phyloP scores from a whole-genome alignment of 2,888 invertebrate species.

The Hecatera dysodea region DNA sequence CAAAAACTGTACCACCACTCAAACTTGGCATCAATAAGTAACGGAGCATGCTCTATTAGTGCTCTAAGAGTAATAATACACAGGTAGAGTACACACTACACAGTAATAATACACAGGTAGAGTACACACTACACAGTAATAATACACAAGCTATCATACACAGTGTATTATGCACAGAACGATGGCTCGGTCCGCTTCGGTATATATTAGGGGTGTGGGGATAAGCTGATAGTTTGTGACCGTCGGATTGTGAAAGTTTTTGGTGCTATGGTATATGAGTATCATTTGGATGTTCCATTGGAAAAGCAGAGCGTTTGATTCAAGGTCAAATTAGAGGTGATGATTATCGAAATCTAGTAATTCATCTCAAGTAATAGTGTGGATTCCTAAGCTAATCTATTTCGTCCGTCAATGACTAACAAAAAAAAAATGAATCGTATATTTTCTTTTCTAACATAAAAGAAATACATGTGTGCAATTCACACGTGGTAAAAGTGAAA shows the following conservation, averaged over 20 bases:
- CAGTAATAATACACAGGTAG: background rate
- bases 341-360: background rate
- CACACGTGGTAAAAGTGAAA: too few relatives aligned
- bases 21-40: constrained; percentile 13
- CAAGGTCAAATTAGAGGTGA: background rate
- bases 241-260: background rate
- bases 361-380: too few relatives aligned
- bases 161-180: constrained; percentile 72
- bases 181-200: constrained; percentile 63
- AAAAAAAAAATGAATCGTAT: too few relatives aligned
- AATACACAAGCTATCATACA: constrained; percentile 48
- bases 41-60: constrained; percentile 64
- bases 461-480: too few relatives aligned
- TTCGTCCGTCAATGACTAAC: too few relatives aligned
- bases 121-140: constrained; percentile 31
- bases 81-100: background rate
- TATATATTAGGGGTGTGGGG: constrained; percentile 56
- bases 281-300: background rate
- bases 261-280: background rate
- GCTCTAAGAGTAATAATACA: constrained; percentile 21
- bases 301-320: background rate
- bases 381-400: too few relatives aligned
- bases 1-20: constrained; percentile 35
- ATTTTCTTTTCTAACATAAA: too few relatives aligned
- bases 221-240: constrained; percentile 27